Base-by-base conservation (phyloP, 2,888 invertebrate genomes). In the Synergus itoensis region DNA sequence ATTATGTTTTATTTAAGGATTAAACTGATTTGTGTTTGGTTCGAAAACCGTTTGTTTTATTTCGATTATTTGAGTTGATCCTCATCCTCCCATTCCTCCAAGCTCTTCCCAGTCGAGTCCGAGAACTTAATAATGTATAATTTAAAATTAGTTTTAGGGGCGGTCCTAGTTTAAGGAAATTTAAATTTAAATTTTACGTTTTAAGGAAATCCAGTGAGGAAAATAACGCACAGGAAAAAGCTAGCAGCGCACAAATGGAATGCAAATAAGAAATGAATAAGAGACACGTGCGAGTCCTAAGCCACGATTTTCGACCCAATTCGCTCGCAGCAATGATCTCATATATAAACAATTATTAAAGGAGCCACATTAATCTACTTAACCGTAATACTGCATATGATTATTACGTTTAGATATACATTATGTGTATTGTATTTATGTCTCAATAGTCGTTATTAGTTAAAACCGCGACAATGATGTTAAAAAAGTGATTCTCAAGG, bases 21-120 rank as follows among this genome's bases (percentile, higher is more conserved):
- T 92, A 92, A 92, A 92, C 92, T 92, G 91, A 91, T 92, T 92
- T 92, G 91, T 91, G 91, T 92, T 92, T 92, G 90, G 91, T 92
- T 92, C 91, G 86, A 91, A 88, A 85, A 88, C 90, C 87, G 91
- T 91, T 89, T 84, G 86, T 90, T 91, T 90, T 87, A 90, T 89
- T 89, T 90, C 88, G 84, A 89, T 89, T 90, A 88, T 90, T 90
- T 90, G 85, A 88, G 88, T 90, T 90, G 82, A 77, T 80, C 79
- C 83, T 84, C 67, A 53, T 48, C 75, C 60, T 64, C 60, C 62
- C 28, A 43, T 77, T 69, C 79, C 81, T 60, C 53, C 41, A 67
- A 67, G 21, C 69, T 75, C 80, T 65, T 64, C 75, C 76, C 53
- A 48, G 18, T 40, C 53, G 60, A 62, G 28, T 76, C 62, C 76